Evolutionary conservation across 2,888 invertebrate species (phyloP), one percentile per base, ranked within the genome.

Genomic region (Mystacides longicornis): DNA sequence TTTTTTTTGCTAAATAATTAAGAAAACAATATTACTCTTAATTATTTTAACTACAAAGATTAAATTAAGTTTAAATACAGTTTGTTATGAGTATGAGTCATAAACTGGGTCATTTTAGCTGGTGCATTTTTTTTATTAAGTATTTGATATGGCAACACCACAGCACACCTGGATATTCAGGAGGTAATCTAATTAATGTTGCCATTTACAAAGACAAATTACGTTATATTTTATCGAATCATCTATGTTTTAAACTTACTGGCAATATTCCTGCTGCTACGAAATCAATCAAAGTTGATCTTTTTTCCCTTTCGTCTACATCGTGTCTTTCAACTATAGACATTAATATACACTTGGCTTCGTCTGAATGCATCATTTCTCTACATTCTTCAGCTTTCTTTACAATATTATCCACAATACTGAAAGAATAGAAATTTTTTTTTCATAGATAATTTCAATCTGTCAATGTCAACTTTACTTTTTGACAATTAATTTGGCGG

Each of bases 181-280:
- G 9, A 7, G 14, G 14, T 14, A 9, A 14, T 9, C 14, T 31
- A 31, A 9, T 31, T 7, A 31, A 31, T 31, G 7, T 31, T 9
- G 7, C 9, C 31, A 9, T 31, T 31, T 9, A 31, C 7, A 31
- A 31, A 31, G 31, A 31, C 14, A 31, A 31, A 31, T 31, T 31
- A 9, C 9, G 31, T 31, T 31, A 14, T 14, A 31, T 31, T 14
- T 9, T n/a, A 31, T 31, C 31, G 31, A 31, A 9, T 31, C 31
- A 31, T 31, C 14, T 31, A 31, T 9, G 7, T 9, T 9, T 31
- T 7, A 45, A 19, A 45, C 71, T 73, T 69, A 91, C 86, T 67
- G 92, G 91, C 69, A 90, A 89, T 66, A 92, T 91, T 48, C 91
- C 91, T 31, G 91, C 90, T 5, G 89, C 87, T 64, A 92, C 86